phyloP scores from a whole-genome alignment of 1,140 invertebrate genomes.

The Tyrophagus putrescentiae region DNA sequence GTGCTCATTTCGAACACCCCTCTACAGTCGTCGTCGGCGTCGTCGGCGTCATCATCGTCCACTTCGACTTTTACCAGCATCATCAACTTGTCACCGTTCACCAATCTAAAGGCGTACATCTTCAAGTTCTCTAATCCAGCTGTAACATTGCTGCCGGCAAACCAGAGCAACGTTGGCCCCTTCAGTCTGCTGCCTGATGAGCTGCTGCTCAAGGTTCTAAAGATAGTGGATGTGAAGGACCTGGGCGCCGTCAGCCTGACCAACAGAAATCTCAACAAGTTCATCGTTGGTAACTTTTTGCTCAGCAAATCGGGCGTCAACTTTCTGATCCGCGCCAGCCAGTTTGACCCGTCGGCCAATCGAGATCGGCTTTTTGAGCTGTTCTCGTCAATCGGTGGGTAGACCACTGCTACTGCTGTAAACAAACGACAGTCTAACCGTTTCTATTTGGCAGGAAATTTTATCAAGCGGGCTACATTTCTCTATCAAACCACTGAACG shows the following conservation, averaged over 20 bases:
- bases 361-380: not conserved
- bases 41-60: too few relatives aligned
- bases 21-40: too few relatives aligned
- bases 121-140: too few relatives aligned
- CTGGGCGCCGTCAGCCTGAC: not conserved
- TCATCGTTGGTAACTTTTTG: not conserved
- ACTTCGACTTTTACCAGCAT: too few relatives aligned
- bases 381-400: not conserved
- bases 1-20: too few relatives aligned
- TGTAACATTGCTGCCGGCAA: too few relatives aligned
- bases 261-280: not conserved
- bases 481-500: not conserved
- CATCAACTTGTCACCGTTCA: too few relatives aligned
- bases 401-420: too few relatives aligned
- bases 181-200: not conserved
- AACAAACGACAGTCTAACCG: too few relatives aligned
- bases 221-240: not conserved
- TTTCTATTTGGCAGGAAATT: too few relatives aligned
- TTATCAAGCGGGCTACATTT: slow-evolving; percentile 1
- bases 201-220: not conserved
- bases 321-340: not conserved
- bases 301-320: not conserved
- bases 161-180: not conserved
- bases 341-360: not conserved
- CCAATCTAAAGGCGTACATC: too few relatives aligned